phyloP scores from a whole-genome alignment of 2,888 invertebrate species.

The Cosmopolites sordidus region DNA sequence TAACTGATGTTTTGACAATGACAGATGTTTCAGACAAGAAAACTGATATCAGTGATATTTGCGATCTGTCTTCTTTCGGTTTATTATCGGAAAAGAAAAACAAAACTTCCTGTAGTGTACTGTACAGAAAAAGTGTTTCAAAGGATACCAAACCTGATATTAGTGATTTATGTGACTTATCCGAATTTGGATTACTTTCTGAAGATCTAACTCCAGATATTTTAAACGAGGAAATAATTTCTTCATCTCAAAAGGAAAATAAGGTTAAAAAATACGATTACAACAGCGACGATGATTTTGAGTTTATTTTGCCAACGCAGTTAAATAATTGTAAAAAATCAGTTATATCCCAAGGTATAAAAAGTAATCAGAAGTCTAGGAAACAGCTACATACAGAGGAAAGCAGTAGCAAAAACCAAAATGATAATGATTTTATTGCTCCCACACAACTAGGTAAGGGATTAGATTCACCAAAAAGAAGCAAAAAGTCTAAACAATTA shows the following conservation, averaged over 20 bases:
- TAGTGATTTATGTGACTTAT: conserved; percentile 32
- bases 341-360: not conserved
- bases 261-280: not conserved
- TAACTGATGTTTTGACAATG: not conserved
- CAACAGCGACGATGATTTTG: not conserved
- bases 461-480: not conserved
- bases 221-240: not conserved
- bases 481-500: not conserved
- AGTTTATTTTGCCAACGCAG: conserved; percentile 5
- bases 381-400: not conserved
- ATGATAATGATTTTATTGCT: not conserved
- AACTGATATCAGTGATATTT: conserved; percentile 10
- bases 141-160: conserved; percentile 5
- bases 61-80: conserved; percentile 13
- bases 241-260: not conserved
- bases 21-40: not conserved
- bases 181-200: conserved; percentile 30
- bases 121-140: too few species aligned
- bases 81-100: not conserved
- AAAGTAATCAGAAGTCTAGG: not conserved
- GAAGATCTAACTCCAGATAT: not conserved
- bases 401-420: not conserved
- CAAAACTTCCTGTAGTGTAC: not conserved
- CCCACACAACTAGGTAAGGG: too few species aligned
- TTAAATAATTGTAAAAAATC: not conserved